Conservation (phyloP, 2,113 vertebrate species). For the Chrysemys picta region DNA sequence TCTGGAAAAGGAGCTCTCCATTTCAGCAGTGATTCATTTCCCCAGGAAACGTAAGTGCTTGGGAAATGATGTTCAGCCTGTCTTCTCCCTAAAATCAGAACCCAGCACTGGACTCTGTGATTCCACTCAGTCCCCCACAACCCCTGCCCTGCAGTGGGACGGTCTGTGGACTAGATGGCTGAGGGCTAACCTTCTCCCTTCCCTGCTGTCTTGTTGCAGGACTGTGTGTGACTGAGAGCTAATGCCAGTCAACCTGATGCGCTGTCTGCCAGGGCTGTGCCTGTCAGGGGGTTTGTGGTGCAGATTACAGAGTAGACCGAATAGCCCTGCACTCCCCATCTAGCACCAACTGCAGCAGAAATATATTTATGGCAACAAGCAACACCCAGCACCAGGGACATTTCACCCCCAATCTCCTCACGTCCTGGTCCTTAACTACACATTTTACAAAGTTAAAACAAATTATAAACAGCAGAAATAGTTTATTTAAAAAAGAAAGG, state of each 20-base stretch:
- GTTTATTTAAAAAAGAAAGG: neutral
- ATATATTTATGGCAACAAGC: neutral
- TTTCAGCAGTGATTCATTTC: neutral
- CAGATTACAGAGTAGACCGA: accelerated
- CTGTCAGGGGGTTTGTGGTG: neutral
- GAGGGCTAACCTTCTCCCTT: neutral
- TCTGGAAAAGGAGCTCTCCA: neutral
- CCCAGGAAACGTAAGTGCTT: neutral
- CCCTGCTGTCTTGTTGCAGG: neutral
- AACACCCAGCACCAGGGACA: neutral
- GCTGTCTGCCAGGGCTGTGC: neutral
- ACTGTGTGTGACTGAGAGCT: neutral
- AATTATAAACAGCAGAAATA: neutral
- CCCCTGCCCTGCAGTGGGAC: neutral
- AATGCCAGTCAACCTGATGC: neutral
- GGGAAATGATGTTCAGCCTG: neutral
- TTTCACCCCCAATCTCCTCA: neutral
- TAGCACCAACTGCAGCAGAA: neutral
- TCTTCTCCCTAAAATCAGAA: neutral
- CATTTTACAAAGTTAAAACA: neutral
- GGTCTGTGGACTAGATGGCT: neutral
- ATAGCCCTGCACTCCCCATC: accelerated
- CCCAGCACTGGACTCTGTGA: neutral
- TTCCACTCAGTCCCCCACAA: neutral
- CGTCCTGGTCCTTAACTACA: neutral